A percentile compares a stretch with the other conserved stretches of the same genome.
Conservation (phyloP, 2,888 invertebrate genomes). For the Spodoptera exigua region DNA sequence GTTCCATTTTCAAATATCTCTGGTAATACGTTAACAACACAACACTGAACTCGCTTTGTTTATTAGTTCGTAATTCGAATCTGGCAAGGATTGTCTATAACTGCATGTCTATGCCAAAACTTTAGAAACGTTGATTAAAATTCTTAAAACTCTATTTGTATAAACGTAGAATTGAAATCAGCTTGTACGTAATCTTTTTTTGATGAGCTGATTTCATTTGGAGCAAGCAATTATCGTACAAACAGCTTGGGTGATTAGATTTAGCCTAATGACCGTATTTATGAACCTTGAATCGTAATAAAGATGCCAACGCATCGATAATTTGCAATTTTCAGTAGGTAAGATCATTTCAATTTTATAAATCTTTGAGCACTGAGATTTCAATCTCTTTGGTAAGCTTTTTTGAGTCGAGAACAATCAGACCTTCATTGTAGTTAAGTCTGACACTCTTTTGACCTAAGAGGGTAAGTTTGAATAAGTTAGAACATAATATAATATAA, state of each 20-base stretch:
- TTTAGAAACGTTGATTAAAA: background rate
- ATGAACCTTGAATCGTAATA: background rate
- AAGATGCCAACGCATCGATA: background rate
- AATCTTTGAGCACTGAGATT: too few relatives aligned
- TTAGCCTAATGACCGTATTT: background rate
- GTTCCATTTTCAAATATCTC: slow-evolving; percentile 1
- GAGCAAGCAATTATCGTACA: background rate
- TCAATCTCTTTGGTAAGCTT: too few relatives aligned
- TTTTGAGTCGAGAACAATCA: too few relatives aligned
- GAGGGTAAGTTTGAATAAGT: too few relatives aligned
- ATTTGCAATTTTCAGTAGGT: slow-evolving; percentile 3
- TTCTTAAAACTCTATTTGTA: background rate
- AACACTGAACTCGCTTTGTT: slow-evolving; percentile 2
- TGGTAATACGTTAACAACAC: background rate
- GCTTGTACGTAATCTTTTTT: slow-evolving; percentile 1
- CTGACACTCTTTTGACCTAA: too few relatives aligned
- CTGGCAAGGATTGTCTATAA: slow-evolving; percentile 8
- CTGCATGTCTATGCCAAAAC: slow-evolving; percentile 5
- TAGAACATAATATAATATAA: too few relatives aligned
- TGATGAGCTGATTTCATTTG: background rate
- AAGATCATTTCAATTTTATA: too few relatives aligned
- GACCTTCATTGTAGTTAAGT: too few relatives aligned
- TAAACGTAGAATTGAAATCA: background rate
- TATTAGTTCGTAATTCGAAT: slow-evolving; percentile 18
- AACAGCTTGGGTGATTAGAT: slow-evolving; percentile 10